Base-by-base conservation (phyloP, 2,888 invertebrate species). In the Lithophane leautieri region DNA sequence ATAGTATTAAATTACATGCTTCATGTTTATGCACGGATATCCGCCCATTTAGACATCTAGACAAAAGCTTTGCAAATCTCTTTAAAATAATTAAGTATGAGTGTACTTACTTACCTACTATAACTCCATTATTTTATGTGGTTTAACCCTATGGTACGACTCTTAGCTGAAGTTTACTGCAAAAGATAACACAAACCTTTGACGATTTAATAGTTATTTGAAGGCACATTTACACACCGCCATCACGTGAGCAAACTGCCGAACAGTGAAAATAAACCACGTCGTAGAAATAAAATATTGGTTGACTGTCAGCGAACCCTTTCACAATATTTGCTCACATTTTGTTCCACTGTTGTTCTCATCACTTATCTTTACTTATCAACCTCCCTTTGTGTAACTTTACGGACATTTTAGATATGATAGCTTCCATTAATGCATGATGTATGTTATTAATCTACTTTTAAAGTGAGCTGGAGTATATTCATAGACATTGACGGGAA, bases 301-400 rank as follows among this genome's bases (percentile, higher is more conserved):
- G 73, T 83, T 86, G 74, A 67, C 73, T 86, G 75, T 65, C 58
- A 72, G 70, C 70, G 60, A 76, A 74, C 73, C 82, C 85, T 78
- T 82, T 85, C 77, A 68, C 69, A 70, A 85, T 85, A 85, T 83
- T 83, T 78, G 61, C 70, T 70, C 63, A 70, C 67, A 85, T 75
- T 83, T 67, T 86, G 73, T 82, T 73, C 73, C 66, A 67, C 71
- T 79, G 73, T 79, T 76, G 78, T 75, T 75, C 56, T 66, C 22
- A 76, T 72, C 71, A 74, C 65, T 74, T 83, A 73, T 62, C 58
- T 65, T 74, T 80, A 34, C 73, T 54, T 82, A 50, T 58, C 44
- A 54, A 47, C 22, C 40, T 50, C 60, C 76, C 4, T 67, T 56
- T 82, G 34, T 63, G 25, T 78, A 67, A 52, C 14, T 34, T 25